Conservation (phyloP, 2,113 vertebrate genomes). For the Pterophyllum scalare region DNA sequence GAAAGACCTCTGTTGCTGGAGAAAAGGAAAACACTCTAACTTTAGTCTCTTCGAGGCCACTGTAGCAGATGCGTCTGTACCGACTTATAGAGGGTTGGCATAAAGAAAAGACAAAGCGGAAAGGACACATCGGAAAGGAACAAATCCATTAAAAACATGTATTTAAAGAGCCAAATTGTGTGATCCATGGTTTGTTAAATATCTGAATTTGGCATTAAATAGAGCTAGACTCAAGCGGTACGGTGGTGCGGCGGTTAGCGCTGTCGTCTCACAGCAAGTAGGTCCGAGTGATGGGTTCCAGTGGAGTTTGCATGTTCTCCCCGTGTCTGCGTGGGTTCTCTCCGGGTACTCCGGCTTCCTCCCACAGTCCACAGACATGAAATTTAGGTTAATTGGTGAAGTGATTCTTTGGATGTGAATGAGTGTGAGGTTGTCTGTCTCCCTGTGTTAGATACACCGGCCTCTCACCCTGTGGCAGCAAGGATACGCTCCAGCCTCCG, state of each 20-base stretch:
- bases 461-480: background rate
- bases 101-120: background rate
- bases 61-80: conserved; percentile 5
- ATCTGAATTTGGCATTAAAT: background rate
- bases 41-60: conserved; percentile 16
- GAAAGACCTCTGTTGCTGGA: conserved; percentile 66
- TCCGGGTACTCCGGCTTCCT: background rate
- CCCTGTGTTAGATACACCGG: background rate
- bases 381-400: background rate
- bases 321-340: background rate
- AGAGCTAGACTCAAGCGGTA: background rate
- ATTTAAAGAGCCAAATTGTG: background rate
- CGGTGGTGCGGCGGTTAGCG: background rate
- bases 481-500: background rate
- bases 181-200: background rate
- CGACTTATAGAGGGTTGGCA: background rate
- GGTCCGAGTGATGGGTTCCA: no score
- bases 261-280: no score
- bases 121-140: background rate
- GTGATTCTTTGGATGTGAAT: background rate
- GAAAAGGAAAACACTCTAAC: conserved; percentile 59
- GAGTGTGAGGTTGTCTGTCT: background rate
- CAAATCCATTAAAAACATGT: background rate
- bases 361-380: background rate
- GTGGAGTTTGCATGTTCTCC: no score